Percentiles rank a stretch among this genome's conserved stretches.
phyloP scores from a whole-genome alignment of 2,113 vertebrate genomes.

The Chloropsis cyanopogon region DNA sequence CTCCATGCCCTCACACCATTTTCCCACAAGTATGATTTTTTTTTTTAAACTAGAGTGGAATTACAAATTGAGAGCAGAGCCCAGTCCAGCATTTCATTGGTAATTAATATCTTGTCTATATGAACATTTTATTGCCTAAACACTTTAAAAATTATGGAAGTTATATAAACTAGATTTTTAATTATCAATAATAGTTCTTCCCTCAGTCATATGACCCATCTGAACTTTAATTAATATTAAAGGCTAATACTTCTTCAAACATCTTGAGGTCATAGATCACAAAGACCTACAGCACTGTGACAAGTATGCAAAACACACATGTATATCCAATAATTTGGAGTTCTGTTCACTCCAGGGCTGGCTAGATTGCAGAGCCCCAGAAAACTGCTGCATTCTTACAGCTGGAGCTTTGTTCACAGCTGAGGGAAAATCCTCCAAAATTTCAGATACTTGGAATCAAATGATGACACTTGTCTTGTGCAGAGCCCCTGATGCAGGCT shows the following conservation, averaged over 20 bases:
- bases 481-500: background rate
- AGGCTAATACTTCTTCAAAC: background rate
- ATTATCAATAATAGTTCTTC: background rate
- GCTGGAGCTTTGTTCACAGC: background rate
- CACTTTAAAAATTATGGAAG: background rate
- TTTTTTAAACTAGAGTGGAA: background rate
- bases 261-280: background rate
- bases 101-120: background rate
- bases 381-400: background rate
- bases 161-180: background rate
- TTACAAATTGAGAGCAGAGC: background rate
- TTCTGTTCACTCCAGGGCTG: background rate
- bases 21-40: background rate
- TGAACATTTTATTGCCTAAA: background rate
- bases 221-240: background rate
- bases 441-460: background rate
- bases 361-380: background rate
- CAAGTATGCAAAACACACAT: fast-evolving
- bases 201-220: background rate
- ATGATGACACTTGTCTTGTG: background rate
- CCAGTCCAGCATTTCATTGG: background rate
- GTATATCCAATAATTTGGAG: background rate
- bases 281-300: background rate
- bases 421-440: background rate
- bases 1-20: background rate